Evolutionary conservation across 2,888 invertebrate genomes (phyloP).

Genomic region (Macaria notata): DNA sequence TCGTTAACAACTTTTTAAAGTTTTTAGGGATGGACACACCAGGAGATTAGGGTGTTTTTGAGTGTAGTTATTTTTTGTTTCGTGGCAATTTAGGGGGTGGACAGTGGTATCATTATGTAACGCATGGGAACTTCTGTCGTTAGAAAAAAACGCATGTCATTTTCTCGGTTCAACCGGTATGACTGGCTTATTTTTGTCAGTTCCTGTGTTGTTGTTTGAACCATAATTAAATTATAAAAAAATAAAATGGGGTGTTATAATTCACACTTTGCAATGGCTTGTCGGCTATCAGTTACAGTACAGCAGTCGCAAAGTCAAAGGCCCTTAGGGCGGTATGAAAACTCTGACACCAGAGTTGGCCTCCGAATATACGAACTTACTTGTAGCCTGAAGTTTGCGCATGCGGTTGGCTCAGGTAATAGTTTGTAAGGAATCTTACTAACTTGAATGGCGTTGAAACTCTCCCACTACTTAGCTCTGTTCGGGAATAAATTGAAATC

Average conservation of each 20-base stretch:
- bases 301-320: too few relatives aligned
- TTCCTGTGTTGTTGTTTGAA: too few relatives aligned
- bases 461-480: background rate
- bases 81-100: conserved; percentile 26
- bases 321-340: too few relatives aligned
- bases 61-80: background rate
- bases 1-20: conserved; percentile 24
- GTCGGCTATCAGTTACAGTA: too few relatives aligned
- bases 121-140: conserved; percentile 21
- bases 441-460: conserved; percentile 14
- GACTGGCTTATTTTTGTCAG: too few relatives aligned
- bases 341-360: too few relatives aligned
- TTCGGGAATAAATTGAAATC: too few relatives aligned
- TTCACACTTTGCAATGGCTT: too few relatives aligned
- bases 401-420: conserved; percentile 5
- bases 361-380: too few relatives aligned
- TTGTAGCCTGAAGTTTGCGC: background rate
- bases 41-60: conserved; percentile 16
- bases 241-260: too few relatives aligned
- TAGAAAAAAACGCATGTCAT: background rate
- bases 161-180: too few relatives aligned
- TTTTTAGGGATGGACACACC: conserved; percentile 16
- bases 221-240: too few relatives aligned
- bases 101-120: conserved; percentile 24
- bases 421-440: conserved; percentile 13